phyloP scores from a whole-genome alignment of 2,888 invertebrate species.

The Encarsia formosa region DNA sequence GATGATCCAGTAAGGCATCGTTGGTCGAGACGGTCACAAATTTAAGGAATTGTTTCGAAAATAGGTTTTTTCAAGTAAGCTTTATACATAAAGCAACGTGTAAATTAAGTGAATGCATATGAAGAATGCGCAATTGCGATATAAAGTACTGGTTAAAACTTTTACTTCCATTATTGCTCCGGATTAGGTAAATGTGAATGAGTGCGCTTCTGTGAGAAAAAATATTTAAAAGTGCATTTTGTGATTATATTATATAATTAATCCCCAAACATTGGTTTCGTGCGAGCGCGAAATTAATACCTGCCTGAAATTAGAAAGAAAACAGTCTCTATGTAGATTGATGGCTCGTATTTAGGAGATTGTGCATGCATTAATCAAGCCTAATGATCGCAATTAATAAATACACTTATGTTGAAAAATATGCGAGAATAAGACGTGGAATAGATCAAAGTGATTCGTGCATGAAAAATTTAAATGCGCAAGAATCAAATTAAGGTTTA shows the following conservation, averaged over 20 bases:
- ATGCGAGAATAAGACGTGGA: conserved; percentile 22
- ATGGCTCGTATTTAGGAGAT: conserved; percentile 22
- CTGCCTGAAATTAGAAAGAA: conserved; percentile 37
- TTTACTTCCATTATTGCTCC: not conserved
- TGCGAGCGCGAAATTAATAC: conserved; percentile 41
- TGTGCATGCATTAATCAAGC: conserved; percentile 5
- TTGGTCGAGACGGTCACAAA: conserved; percentile 12
- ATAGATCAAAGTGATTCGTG: conserved; percentile 11
- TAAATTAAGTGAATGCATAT: conserved; percentile 12
- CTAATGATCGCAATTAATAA: conserved; percentile 13
- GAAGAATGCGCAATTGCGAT: not conserved
- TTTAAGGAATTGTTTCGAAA: conserved; percentile 13
- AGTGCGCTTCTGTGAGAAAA: conserved; percentile 19
- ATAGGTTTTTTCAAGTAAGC: conserved; percentile 9
- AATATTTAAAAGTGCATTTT: conserved; percentile 32
- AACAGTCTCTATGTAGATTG: conserved; percentile 21
- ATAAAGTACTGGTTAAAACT: not conserved
- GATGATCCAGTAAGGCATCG: conserved; percentile 17
- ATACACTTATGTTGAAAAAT: not conserved
- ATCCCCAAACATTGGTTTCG: conserved; percentile 16
- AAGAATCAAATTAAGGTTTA: conserved; percentile 32
- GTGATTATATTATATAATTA: conserved; percentile 28
- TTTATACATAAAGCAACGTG: conserved; percentile 1
- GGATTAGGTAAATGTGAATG: conserved; percentile 3
- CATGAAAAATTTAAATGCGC: conserved; percentile 18